Percentiles rank a stretch among this genome's conserved stretches.
Evolutionary conservation across 2,888 invertebrate species (phyloP).

Genomic region (Alsophila aescularia): DNA sequence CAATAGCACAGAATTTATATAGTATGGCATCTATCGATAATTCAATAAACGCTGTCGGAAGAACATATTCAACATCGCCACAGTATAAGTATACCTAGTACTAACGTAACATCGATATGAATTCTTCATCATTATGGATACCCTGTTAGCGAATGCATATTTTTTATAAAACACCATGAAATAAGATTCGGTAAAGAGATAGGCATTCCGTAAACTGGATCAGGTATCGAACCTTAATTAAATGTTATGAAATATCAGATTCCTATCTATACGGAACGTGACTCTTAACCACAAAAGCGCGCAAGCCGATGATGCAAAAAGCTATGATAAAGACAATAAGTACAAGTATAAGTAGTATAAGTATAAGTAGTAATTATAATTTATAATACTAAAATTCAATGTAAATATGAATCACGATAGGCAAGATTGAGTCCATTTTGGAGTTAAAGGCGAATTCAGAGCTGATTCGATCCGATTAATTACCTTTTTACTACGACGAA

Average conservation of each 20-base stretch:
- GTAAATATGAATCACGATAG: not conserved
- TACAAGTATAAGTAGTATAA: not conserved
- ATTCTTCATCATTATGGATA: not conserved
- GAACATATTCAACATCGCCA: too few species aligned
- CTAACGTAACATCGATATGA: too few species aligned
- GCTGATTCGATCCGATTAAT: not conserved
- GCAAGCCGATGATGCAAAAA: constrained; percentile 11
- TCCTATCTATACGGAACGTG: constrained; percentile 14
- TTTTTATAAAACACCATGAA: constrained; percentile 3
- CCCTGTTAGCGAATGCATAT: not conserved
- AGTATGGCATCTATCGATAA: too few species aligned
- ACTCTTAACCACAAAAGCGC: constrained; percentile 13
- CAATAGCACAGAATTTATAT: too few species aligned
- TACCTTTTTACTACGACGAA: too few species aligned
- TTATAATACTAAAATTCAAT: not conserved
- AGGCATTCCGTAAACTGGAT: constrained; percentile 35
- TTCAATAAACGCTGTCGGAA: too few species aligned
- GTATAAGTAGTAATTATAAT: too few species aligned
- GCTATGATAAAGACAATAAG: constrained; percentile 25
- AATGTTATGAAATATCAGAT: constrained; percentile 37
- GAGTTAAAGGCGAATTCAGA: not conserved
- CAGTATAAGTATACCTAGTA: too few species aligned
- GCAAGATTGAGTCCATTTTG: not conserved
- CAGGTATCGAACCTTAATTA: constrained; percentile 31
- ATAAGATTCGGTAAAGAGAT: constrained; percentile 15